Base-by-base conservation (phyloP, 2,888 invertebrate genomes). In the Tortrix viridana region DNA sequence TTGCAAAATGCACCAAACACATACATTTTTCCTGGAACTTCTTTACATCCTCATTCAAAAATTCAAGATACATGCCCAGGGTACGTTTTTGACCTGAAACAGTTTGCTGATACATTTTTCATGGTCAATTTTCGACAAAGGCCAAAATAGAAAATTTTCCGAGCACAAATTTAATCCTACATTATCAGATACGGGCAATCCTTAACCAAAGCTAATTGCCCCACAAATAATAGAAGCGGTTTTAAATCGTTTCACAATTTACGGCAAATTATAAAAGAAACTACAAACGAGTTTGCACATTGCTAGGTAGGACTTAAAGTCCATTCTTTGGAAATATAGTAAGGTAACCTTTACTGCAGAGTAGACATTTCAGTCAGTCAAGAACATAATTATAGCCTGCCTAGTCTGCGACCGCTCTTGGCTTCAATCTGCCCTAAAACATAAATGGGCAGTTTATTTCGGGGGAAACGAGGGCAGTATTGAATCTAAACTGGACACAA, bases 321-420 rank as follows among this genome's bases (percentile, higher is more conserved):
- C 46, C 1, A 32, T 32, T 32, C 3, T 12, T 12, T 32, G 32
- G 3, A 26, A 3, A 32, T 58, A 20, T 14, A 1, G 26, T n/a
- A 43, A 38, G 46, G 44, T 44, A n/a, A n/a, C n/a, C n/a, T n/a
- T 37, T 18, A 12, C 32, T 18, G 22, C 3, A 56, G 50, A 56
- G 56, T 49, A 43, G 55, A 55, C 41, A 44, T 56, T 62, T 56
- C 38, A 37, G 50, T 43, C 20, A 37, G 55, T 55, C 44, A 61
- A 49, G 23, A 49, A 62, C 44, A 62, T 56, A 62, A 56, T 56
- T 62, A 46, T 50, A 56, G 62, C 23, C 16, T 22, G 32, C 44
- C 59, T 52, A 52, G 43, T 18, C 19, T 12, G 47, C 32, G 43
- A 9, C 43, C 43, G 49, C 49, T 55, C 41, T 43, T 6, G 55